A percentile compares a stretch with the other conserved stretches of the same genome.
Evolutionary conservation across 2,888 invertebrate genomes (phyloP).

Genomic region (Deilephila porcellus): DNA sequence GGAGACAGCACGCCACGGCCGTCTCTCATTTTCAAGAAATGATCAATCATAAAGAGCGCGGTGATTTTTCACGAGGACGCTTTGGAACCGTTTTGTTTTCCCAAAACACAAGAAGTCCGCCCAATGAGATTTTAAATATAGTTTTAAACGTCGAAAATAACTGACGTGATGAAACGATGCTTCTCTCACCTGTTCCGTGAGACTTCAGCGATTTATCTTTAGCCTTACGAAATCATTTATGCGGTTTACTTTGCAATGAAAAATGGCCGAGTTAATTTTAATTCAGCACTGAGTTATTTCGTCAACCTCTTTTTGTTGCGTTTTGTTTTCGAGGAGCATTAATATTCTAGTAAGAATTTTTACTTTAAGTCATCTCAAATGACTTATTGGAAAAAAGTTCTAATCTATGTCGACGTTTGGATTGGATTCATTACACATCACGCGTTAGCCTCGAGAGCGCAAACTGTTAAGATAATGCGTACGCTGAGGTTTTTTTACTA

Average conservation of each 20-base stretch:
- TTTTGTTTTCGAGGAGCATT: not conserved
- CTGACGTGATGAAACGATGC: constrained; percentile 65
- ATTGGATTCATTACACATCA: not conserved
- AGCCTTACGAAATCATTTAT: constrained; percentile 49
- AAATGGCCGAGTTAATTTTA: constrained; percentile 21
- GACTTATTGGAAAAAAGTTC: not conserved
- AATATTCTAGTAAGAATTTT: not conserved
- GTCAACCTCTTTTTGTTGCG: not conserved
- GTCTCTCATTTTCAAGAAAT: constrained; percentile 72
- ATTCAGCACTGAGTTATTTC: constrained; percentile 9
- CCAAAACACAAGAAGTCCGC: constrained; percentile 70
- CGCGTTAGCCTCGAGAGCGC: not conserved
- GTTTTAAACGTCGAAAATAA: constrained; percentile 67
- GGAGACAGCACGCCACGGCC: constrained; percentile 44
- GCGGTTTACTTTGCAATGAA: constrained; percentile 32
- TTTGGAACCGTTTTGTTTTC: constrained; percentile 73
- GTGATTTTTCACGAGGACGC: constrained; percentile 78
- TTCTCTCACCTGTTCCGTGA: constrained; percentile 68
- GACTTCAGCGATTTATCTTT: constrained; percentile 52
- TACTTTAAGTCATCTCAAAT: not conserved
- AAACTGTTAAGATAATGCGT: constrained; percentile 3
- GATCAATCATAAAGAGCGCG: constrained; percentile 80
- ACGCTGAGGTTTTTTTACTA: not conserved
- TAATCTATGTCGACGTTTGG: not conserved
- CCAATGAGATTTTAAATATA: constrained; percentile 66